Base-by-base conservation (phyloP, 2,888 invertebrate genomes). In the Augiades crinisus region DNA sequence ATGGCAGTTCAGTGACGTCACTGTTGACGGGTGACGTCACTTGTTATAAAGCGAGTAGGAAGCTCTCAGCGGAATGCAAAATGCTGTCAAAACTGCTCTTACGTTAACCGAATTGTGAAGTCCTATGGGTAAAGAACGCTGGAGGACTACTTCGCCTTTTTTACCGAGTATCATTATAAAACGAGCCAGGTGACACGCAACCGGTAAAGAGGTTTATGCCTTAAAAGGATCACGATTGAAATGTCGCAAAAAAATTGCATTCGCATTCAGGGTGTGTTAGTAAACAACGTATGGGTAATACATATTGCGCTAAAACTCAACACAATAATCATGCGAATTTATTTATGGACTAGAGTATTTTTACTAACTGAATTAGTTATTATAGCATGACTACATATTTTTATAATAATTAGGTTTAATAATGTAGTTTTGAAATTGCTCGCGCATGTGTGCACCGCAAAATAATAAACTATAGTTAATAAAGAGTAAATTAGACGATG, bases 101-200 rank as follows among this genome's bases (percentile, higher is more conserved):
- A 50, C 46, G 47, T n/a, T n/a, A n/a, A 33, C 36, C 51, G 27
- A 53, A 47, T 55, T 55, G 33, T 52, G 31, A 47, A 52, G 27
- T 37, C 37, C 30, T 46, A 30, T 10, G 41, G 41, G 24, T 43
- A 33, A 47, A 45, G 54, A 54, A 50, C 46, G 51, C 53, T 47
- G 27, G 40, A 41, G 6, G 2, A 10, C 33, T 41, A 24, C 45
- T 53, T 52, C 31, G 31, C 27, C 50, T 54, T 70, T 63, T 68
- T 67, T 60, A 71, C 68, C 72, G 67, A 63, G 68, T 71, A 72
- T 70, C 70, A 70, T 67, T 70, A 72, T 62, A 64, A 58, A 61
- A 66, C 63, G 67, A 70, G 80, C 77, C 84, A 84, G 81, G 78
- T 83, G 85, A 77, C 75, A 75, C 72, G 73, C 61, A 77, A 78